phyloP scores from a whole-genome alignment of 2,113 vertebrate species.

The Hippolais icterina region DNA sequence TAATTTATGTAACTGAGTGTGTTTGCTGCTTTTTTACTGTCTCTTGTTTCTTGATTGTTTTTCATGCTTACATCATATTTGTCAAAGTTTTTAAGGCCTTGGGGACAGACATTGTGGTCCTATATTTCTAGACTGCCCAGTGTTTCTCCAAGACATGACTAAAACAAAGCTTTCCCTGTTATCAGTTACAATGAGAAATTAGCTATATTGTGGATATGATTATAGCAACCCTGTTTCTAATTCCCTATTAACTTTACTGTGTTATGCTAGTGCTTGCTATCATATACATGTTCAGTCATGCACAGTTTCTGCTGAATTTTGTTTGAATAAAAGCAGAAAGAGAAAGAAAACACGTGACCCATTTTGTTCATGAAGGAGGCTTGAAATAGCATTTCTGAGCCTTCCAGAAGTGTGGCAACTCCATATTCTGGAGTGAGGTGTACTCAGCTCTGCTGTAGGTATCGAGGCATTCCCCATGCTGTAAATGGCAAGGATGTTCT shows the following conservation, averaged over 20 bases:
- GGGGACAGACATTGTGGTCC: not conserved
- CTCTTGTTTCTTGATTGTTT: not conserved
- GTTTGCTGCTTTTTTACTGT: not conserved
- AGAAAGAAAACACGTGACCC: not conserved
- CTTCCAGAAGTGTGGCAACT: not conserved
- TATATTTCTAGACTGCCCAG: not conserved
- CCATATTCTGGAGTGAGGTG: not conserved
- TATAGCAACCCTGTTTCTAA: not conserved
- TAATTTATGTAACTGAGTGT: not conserved
- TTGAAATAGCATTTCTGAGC: not conserved
- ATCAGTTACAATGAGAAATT: not conserved
- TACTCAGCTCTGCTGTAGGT: not conserved
- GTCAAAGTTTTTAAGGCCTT: not conserved
- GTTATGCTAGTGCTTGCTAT: not conserved
- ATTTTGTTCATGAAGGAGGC: not conserved
- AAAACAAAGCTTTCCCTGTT: not conserved
- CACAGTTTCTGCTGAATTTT: not conserved
- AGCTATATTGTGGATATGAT: not conserved
- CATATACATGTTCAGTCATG: not conserved
- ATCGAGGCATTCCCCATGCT: rapidly evolving
- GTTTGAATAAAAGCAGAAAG: not conserved
- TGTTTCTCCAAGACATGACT: not conserved
- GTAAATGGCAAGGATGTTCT: not conserved
- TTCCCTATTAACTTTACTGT: not conserved
- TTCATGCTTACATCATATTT: not conserved